Base-by-base conservation (phyloP, 2,797 vertebrate species). In the Poecilia picta region DNA sequence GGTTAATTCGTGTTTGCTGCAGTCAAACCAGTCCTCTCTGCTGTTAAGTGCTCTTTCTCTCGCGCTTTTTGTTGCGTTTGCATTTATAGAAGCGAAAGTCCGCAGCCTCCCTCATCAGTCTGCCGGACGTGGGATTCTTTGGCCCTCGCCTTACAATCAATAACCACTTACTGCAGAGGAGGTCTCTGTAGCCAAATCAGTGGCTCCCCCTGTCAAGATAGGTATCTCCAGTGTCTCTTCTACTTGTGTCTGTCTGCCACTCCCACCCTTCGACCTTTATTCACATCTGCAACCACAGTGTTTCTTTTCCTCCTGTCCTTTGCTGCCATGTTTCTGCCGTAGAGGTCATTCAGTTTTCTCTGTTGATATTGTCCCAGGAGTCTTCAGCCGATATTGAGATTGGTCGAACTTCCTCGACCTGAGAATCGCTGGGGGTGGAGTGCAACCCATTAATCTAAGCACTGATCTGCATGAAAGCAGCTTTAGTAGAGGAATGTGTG, bases 161-260 rank as follows among this genome's bases (percentile, higher is more conserved):
- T 94, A 94, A 90, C 78, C 88, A 88, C 85, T 94, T 89, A 92
- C 92, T 94, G 93, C 87, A 89, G 90, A 92, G 87, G 62, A 89
- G 86, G 88, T 85, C 75, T 85, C 81, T 89, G 89, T 87, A 85
- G 85, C 55, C 89, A 80, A 77, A 78, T 79, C 89, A 82, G 85
- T 87, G 87, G 45, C 78, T 86, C 81, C 45, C 73, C 81, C 72
- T 81, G 51, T 81, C 80, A 73, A 76, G 77, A 89, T 74, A n/a
- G 51, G 28, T 73, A 80, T 90, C 86, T 82, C 46, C 3, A 76
- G 80, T 83, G 85, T 84, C 81, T 81, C 76, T 57, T 79, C 75
- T 78, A 51, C 78, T 81, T 77, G 53, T 72, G 75, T 85, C 75
- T 53, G 75, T 76, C 80, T 72, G 51, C 85, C 79, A 75, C 51